phyloP scores from a whole-genome alignment of 2,113 vertebrate genomes.

The Ciconia stormi region DNA sequence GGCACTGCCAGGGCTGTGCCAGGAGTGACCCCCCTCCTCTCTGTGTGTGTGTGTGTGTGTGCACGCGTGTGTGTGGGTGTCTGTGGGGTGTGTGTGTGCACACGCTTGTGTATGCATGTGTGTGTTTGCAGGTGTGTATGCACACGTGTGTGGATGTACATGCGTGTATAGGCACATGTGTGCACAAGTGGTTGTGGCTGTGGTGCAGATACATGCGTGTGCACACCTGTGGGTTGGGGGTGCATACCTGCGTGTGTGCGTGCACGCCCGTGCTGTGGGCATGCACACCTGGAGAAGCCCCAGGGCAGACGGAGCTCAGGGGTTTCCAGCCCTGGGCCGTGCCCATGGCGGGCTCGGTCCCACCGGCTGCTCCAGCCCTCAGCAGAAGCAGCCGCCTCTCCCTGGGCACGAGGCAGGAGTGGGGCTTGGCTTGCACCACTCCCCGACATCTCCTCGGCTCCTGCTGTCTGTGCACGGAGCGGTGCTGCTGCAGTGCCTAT shows the following conservation, averaged over 20 bases:
- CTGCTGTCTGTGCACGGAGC: background rate
- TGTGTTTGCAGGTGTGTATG: background rate
- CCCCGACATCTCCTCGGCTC: rapidly evolving
- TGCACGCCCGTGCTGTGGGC: rapidly evolving
- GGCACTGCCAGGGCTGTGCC: background rate
- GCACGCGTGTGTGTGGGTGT: background rate
- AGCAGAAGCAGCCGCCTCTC: background rate
- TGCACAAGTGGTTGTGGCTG: background rate
- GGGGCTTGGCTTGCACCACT: background rate
- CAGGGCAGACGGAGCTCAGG: background rate
- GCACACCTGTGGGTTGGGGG: rapidly evolving
- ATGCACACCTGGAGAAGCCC: background rate
- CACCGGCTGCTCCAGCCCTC: background rate
- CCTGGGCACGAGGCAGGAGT: background rate
- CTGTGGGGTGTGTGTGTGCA: background rate
- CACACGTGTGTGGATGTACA: rapidly evolving
- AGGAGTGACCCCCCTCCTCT: background rate
- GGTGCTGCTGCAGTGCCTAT: background rate
- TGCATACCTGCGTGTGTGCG: rapidly evolving
- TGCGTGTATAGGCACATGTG: background rate
- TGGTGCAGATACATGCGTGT: background rate
- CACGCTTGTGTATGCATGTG: too few species aligned
- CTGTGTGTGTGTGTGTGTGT: too few species aligned
- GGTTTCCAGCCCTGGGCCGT: background rate
- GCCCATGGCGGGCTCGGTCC: background rate